A percentile compares a stretch with the other conserved stretches of the same genome.
These are phyloP conservation scores for Phataginus tricuspis DNA, from an alignment of 2,797 vertebrate species.

Conservation along the genomic window DNA sequence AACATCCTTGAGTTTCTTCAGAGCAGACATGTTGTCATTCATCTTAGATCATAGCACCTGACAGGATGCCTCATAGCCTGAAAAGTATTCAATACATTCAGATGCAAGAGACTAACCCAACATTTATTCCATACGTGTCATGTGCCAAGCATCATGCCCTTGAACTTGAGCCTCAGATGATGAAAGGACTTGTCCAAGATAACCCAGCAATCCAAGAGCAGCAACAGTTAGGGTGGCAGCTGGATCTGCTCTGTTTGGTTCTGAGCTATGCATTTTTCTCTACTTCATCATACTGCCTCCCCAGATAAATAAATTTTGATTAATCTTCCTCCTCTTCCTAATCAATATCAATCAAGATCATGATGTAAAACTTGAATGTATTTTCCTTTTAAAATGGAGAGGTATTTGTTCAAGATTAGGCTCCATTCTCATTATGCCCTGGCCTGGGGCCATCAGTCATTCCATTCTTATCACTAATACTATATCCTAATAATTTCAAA, in stretches of 20 bases:
- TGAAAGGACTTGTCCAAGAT: not conserved
- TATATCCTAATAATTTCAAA: not conserved
- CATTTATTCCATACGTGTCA: not conserved
- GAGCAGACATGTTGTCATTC: not conserved
- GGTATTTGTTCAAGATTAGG: not conserved
- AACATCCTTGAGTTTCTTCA: constrained; percentile 13
- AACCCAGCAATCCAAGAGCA: not conserved
- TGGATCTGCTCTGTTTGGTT: not conserved
- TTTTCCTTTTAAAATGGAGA: constrained; percentile 37
- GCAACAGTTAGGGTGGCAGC: not conserved
- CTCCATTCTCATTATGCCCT: not conserved
- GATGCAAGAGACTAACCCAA: not conserved
- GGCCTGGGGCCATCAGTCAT: not conserved
- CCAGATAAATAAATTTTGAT: not conserved
- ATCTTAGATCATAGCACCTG: not conserved
- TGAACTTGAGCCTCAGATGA: not conserved
- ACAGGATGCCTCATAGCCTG: not conserved
- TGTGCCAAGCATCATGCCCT: not conserved
- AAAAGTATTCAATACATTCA: not conserved
- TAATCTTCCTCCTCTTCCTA: not conserved
- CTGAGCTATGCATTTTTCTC: not conserved
- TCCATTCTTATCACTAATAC: not conserved
- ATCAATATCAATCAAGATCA: not conserved
- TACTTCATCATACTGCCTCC: not conserved
- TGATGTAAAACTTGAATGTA: not conserved